phyloP scores from a whole-genome alignment of 2,797 vertebrate species.

The Lagorchestes hirsutus region DNA sequence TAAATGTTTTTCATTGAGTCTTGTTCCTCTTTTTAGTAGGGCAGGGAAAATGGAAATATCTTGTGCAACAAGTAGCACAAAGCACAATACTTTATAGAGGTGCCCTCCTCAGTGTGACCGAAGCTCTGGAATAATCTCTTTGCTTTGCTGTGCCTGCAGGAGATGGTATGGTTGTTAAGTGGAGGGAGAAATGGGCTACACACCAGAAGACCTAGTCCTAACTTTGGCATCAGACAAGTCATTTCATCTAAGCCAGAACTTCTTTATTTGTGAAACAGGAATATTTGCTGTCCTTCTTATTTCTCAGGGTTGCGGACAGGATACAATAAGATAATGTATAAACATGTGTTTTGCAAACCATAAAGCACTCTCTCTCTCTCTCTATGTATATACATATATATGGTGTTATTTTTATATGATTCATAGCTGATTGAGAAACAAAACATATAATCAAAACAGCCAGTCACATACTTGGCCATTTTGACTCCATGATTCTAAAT shows the following conservation, averaged over 20 bases:
- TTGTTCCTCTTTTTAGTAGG: constrained; percentile 16
- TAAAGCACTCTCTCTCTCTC: too few relatives aligned
- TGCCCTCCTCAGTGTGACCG: background rate
- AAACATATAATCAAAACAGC: background rate
- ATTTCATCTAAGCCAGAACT: background rate
- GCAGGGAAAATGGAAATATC: background rate
- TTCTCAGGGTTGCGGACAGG: background rate
- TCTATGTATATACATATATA: too few relatives aligned
- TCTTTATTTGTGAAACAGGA: background rate
- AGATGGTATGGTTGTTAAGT: background rate
- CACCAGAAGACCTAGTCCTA: background rate
- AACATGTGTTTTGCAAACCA: background rate
- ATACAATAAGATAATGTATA: background rate
- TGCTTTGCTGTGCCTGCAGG: background rate
- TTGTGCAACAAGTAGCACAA: background rate
- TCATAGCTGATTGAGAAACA: background rate
- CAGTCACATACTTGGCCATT: background rate
- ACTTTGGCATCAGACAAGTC: background rate
- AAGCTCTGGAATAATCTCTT: background rate
- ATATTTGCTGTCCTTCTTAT: background rate
- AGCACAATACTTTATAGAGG: constrained; percentile 16
- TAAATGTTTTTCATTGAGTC: background rate
- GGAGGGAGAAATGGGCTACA: background rate
- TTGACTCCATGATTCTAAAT: background rate
- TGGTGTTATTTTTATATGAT: background rate